Evolutionary conservation across 2,888 invertebrate genomes (phyloP), one percentile per base, ranked within the genome.

Genomic region (Belgica antarctica): DNA sequence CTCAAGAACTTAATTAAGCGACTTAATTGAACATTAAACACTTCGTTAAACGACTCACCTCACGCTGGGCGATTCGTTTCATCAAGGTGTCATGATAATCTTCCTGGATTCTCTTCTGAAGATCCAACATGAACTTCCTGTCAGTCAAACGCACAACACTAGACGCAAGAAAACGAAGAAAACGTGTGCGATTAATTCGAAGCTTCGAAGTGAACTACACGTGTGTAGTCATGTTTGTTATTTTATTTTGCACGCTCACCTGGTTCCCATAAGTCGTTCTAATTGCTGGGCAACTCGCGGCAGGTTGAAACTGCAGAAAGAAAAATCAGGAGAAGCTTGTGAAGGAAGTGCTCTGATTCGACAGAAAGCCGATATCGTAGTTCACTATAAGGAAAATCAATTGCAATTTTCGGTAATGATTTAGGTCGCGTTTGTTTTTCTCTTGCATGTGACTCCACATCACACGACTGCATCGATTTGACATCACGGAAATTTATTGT

Each of bases 61-160:
- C 82, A 75, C 86, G 78, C 31, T 80, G 79, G 71, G 80, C 79
- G 46, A 87, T 86, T 66, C 87, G 78, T 73, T 82, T 82, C 66
- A 81, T 78, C 77, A 87, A 82, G 65, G 82, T 81, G 34, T 80
- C 79, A 65, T 83, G 82, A 76, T 86, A 85, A 73, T 87, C 86
- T 73, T 84, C 83, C 71, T 84, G 80, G 70, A 87, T 83, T 46
- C 83, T 80, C 59, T 82, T 77, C 72, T 86, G 82, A 28, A 87
- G 78, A 68, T 82, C 81, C 73, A 83, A 82, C 87, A 87, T 87
- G 75, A 85, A 87, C 71, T 82, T 82, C 61, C 86, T 79, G 76
- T 87, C 87, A 4, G 86, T 87, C 71, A 87, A 77, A 72, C 84
- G 82, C 12, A 87, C 85, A 71, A 86, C 80, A 77, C 85, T 86